Percentiles rank a stretch among this genome's conserved stretches.
phyloP scores from a whole-genome alignment of 2,888 invertebrate species.

The Schizotus pectinicornis region DNA sequence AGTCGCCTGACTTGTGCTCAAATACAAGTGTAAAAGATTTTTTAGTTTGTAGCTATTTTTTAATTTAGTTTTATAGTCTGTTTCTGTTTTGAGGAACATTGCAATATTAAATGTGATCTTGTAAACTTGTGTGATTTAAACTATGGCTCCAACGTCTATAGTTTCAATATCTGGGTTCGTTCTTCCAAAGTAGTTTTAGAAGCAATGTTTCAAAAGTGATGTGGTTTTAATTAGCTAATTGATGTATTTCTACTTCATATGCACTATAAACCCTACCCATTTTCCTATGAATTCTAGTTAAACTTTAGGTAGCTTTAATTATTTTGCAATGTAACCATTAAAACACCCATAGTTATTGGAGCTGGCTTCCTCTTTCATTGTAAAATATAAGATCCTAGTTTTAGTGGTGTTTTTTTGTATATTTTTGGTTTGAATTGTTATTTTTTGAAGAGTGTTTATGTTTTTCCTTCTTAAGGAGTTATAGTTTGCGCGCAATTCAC shows the following conservation, averaged over 20 bases:
- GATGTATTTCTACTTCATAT: no score
- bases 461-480: slow-evolving; percentile 7
- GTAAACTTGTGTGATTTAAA: slow-evolving; percentile 23
- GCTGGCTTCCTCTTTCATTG: background rate
- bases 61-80: background rate
- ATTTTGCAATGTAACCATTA: slow-evolving; percentile 15
- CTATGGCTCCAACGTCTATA: no score
- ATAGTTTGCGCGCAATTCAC: background rate
- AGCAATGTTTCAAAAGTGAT: slow-evolving; percentile 6
- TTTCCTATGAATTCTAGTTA: slow-evolving; percentile 8
- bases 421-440: slow-evolving; percentile 12
- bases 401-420: slow-evolving; percentile 6
- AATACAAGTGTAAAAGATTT: slow-evolving; percentile 1
- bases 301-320: slow-evolving; percentile 1
- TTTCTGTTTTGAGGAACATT: slow-evolving; percentile 5
- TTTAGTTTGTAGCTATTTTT: slow-evolving; percentile 1
- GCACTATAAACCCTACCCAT: background rate
- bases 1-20: no score
- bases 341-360: slow-evolving; percentile 1
- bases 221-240: background rate
- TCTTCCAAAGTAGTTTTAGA: slow-evolving; percentile 3
- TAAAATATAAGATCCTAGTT: background rate
- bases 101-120: slow-evolving; percentile 27
- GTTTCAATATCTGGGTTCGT: no score
- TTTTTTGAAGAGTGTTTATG: slow-evolving; percentile 19